A percentile compares a stretch with the other conserved stretches of the same genome.
phyloP scores from a whole-genome alignment of 2,888 invertebrate genomes.

The Hyles lineata region DNA sequence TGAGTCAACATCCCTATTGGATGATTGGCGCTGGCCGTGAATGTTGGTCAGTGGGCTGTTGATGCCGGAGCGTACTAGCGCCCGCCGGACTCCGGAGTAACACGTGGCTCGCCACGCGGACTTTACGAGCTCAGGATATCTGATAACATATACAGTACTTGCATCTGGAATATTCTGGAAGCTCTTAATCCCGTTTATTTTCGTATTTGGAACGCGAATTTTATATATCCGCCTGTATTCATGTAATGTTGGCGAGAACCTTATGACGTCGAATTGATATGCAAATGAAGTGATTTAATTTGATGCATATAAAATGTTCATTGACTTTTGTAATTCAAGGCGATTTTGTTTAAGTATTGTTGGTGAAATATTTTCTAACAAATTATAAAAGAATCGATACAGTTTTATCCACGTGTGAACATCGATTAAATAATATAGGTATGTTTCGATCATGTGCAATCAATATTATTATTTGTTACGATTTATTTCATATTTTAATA shows the following conservation, averaged over 20 bases:
- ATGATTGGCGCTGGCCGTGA: conserved; percentile 21
- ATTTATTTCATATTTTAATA: too few species aligned
- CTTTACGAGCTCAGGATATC: conserved; percentile 18
- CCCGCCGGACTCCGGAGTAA: neutral
- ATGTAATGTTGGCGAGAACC: neutral
- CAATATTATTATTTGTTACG: too few species aligned
- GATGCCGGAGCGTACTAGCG: conserved; percentile 1
- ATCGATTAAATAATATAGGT: too few species aligned
- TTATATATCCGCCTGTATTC: neutral
- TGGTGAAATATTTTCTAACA: too few species aligned
- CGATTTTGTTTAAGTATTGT: too few species aligned
- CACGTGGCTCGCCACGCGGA: neutral
- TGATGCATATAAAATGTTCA: too few species aligned
- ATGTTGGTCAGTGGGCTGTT: conserved; percentile 25
- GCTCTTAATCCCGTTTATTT: neutral
- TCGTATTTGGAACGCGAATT: conserved; percentile 3
- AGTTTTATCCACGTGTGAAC: too few species aligned
- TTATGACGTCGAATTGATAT: neutral
- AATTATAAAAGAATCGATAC: too few species aligned
- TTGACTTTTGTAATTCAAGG: too few species aligned
- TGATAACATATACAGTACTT: neutral
- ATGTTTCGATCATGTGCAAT: too few species aligned
- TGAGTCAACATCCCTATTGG: neutral
- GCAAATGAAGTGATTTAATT: too few species aligned
- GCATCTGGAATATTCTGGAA: neutral